phyloP scores from a whole-genome alignment of 2,888 invertebrate genomes.

The Pyrrhosoma nymphula region DNA sequence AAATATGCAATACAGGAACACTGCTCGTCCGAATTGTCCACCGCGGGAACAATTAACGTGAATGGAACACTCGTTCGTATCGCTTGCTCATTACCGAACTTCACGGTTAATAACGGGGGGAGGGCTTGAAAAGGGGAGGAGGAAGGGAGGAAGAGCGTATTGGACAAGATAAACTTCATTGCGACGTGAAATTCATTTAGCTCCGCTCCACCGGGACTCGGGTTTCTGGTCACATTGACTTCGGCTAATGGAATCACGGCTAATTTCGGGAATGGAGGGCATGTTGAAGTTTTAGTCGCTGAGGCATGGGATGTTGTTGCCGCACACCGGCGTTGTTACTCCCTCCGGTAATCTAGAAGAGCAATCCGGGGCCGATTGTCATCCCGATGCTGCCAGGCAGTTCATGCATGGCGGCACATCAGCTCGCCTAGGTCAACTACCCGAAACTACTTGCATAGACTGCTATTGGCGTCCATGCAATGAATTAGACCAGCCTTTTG shows the following conservation, averaged over 20 bases:
- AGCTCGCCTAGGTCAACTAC: conserved; percentile 4
- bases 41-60: not conserved
- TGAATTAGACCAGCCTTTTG: not conserved
- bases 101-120: not conserved
- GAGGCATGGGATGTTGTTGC: not conserved
- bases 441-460: not conserved
- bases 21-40: not conserved
- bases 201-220: not conserved
- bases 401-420: conserved; percentile 1
- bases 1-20: not conserved
- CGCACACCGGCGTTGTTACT: not conserved
- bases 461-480: not conserved
- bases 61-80: not conserved
- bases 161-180: not conserved
- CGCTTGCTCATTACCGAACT: not conserved
- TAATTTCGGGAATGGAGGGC: not conserved
- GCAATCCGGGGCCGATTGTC: conserved; percentile 6
- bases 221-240: conserved; percentile 22
- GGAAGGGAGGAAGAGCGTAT: not conserved
- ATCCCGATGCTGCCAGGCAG: not conserved
- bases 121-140: no score
- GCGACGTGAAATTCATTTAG: not conserved
- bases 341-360: not conserved
- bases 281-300: not conserved
- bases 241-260: conserved; percentile 28